Percentiles rank a stretch among this genome's conserved stretches.
phyloP scores from a whole-genome alignment of 1,140 invertebrate species.

The Eriosoma lanigerum region DNA sequence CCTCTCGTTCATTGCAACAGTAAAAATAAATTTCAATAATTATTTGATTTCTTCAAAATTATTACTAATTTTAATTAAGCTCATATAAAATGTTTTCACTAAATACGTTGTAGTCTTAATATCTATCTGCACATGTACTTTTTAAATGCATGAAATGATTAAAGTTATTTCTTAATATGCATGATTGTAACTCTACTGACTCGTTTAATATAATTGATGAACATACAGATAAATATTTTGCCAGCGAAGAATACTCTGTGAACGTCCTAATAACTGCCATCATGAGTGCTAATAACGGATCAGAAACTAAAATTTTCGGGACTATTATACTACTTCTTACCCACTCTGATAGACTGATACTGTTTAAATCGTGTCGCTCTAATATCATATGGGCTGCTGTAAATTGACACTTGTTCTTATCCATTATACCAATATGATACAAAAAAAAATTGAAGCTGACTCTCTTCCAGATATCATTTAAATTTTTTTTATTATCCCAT shows the following conservation, averaged over 20 bases:
- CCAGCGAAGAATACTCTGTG: not conserved
- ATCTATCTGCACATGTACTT: too few relatives aligned
- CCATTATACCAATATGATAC: not conserved
- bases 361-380: not conserved
- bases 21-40: not conserved
- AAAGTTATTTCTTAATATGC: not conserved
- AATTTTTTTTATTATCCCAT: not conserved
- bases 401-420: not conserved
- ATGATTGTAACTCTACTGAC: not conserved
- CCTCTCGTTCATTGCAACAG: not conserved
- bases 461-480: not conserved
- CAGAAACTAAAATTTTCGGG: not conserved
- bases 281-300: not conserved
- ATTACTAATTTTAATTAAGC: not conserved
- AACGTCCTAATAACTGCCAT: not conserved
- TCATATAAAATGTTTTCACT: not conserved
- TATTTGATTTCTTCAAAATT: not conserved
- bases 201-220: not conserved
- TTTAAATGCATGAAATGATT: not conserved
- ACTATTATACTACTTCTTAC: not conserved
- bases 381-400: not conserved
- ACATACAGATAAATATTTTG: not conserved
- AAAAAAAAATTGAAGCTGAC: not conserved
- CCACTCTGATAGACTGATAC: not conserved
- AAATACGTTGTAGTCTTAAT: too few relatives aligned